Evolutionary conservation across 2,888 invertebrate species (phyloP), one percentile per base, ranked within the genome.

Genomic region (Opisthograptis luteolata): DNA sequence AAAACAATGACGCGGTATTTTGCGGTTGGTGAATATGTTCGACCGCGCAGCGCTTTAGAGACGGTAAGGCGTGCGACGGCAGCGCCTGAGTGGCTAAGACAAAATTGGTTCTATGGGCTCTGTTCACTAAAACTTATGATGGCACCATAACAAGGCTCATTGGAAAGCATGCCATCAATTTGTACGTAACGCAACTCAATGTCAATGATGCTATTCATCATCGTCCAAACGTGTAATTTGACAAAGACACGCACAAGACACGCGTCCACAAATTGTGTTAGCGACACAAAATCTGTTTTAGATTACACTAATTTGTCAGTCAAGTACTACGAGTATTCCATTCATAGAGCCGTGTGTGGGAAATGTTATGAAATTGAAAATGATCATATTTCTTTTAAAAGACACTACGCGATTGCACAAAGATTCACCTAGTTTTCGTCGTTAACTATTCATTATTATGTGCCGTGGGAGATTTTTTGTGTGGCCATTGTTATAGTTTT

Each of bases 371-470:
- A 90, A 90, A 90, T 89, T 88, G 86, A 86, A 88, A 88, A 90
- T 85, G 85, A 89, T 90, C 88, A 84, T 90, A 88, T 89, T 88
- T 89, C 88, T 89, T 89, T 86, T 85, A 88, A 87, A 87, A 88
- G 83, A 87, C 87, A 83, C 87, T 64, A 73, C 77, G 70, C 82
- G 76, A 79, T 90, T 90, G 89, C 89, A 89, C 88, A 89, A 88
- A 85, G 90, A 90, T 90, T 89, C 90, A 89, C 90, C 90, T 90
- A 90, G 88, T 90, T 90, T 88, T 88, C 84, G 88, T 82, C 76
- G 84, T 85, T 84, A 87, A 73, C 87, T 88, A 89, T 90, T 89
- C 89, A 89, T 89, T 84, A 83, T 79, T 86, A 80, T 84, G 81
- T 86, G 86, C 87, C 88, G 90, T 90, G 90, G 79, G 90, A 89